Evolutionary conservation across 2,888 invertebrate genomes (phyloP).

Genomic region (Griposia aprilina): DNA sequence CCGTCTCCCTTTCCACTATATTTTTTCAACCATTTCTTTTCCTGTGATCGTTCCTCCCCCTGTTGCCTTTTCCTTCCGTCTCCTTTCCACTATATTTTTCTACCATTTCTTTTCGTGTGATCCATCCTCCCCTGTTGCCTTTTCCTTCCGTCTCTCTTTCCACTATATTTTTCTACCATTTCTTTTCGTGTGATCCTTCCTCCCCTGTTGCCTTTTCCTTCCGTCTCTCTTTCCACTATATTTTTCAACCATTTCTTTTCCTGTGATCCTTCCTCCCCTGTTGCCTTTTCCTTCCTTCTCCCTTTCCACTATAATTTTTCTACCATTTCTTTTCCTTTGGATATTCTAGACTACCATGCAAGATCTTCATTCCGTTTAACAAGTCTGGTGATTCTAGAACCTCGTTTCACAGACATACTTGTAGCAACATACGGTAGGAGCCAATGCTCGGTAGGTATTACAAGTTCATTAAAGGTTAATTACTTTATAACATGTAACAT

Average conservation of each 20-base stretch:
- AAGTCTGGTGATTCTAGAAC: background rate
- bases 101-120: background rate
- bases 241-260: background rate
- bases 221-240: background rate
- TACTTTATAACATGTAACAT: conserved; percentile 12
- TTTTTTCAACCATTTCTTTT: background rate
- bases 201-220: background rate
- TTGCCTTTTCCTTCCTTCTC: background rate
- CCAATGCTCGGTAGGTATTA: background rate
- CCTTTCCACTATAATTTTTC: background rate
- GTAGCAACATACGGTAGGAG: background rate
- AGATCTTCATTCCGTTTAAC: background rate
- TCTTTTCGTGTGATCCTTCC: no score
- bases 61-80: background rate
- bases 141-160: background rate
- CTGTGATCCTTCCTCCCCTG: no score
- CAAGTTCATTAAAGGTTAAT: conserved; percentile 23
- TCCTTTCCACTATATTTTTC: background rate
- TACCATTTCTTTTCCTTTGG: background rate
- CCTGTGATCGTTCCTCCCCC: no score
- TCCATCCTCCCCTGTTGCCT: no score
- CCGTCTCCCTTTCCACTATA: background rate
- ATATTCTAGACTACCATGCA: background rate
- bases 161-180: background rate
- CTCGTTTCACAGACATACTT: background rate